phyloP scores from a whole-genome alignment of 1,140 invertebrate species.

The Lucilia sericata region DNA sequence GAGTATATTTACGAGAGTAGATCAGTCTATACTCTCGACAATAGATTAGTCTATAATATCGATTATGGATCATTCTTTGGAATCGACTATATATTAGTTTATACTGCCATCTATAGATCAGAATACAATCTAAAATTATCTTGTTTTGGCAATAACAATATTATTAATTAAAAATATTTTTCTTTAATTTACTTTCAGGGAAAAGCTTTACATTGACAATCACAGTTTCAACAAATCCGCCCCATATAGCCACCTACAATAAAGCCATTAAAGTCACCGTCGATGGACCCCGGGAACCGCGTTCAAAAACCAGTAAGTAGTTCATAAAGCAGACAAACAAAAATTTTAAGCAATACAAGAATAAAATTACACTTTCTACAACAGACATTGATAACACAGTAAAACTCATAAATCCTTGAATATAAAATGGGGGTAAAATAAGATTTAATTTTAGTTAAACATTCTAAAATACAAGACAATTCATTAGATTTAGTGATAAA shows the following conservation, averaged over 20 bases:
- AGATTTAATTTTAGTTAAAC: conserved; percentile 50
- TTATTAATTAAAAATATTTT: neutral
- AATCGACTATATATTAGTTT: too few relatives aligned
- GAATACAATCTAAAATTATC: too few relatives aligned
- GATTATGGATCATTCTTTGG: too few relatives aligned
- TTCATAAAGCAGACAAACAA: neutral
- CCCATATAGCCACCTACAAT: conserved; percentile 96
- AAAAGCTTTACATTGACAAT: conserved; percentile 98
- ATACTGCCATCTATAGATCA: too few relatives aligned
- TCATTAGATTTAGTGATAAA: conserved; percentile 35
- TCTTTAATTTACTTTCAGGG: conserved; percentile 74
- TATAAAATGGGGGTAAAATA: neutral
- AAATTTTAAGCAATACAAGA: conserved; percentile 36
- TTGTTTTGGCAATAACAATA: too few relatives aligned
- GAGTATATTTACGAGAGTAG: too few relatives aligned
- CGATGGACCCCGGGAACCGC: conserved; percentile 96
- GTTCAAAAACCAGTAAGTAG: conserved; percentile 96
- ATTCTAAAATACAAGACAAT: conserved; percentile 36
- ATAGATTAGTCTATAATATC: too few relatives aligned
- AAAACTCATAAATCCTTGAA: conserved; percentile 35
- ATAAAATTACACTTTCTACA: conserved; percentile 6
- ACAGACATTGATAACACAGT: conserved; percentile 36
- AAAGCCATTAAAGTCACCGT: conserved; percentile 99
- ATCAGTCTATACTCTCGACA: too few relatives aligned
- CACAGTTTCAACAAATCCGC: conserved; percentile 90